Evolutionary conservation across 2,888 invertebrate species (phyloP), one percentile per base, ranked within the genome.

Genomic region (Teinopalpus imperialis): DNA sequence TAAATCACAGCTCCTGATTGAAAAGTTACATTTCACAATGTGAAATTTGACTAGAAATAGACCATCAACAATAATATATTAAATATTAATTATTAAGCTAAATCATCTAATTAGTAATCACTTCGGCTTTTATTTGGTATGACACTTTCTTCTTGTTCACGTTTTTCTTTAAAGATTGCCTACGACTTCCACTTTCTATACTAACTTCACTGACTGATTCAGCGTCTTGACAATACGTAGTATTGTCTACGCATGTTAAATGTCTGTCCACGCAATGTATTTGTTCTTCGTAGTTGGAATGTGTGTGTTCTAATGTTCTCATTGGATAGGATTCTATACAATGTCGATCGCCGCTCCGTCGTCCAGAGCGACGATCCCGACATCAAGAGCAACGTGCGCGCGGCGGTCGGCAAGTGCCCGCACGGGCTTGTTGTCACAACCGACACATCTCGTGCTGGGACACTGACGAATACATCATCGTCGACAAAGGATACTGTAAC

Each of bases 381-480:
- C 86, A 85, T 86, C 87, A 83, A 61, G 87, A 83, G 51, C 83
- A 86, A 0, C 85, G 69, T 1, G 74, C 58, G 43, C 86, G 75
- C 29, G 76, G 70, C 13, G 73, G 69, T 8, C 81, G 75, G 53
- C 81, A 74, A 2, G 75, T 71, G 10, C 87, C 82, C 57, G 82
- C 80, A 53, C 89, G 81, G 36, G 89, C 88, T 62, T 91, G 90
- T 56, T 91, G 92, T 92, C 92, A 92, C 90, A 92, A 91, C n/a
- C 91, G 90, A 70, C 91, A 92, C 78, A 92, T 89, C 69, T 92
- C 92, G 59, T 92, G 92, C 65, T 92, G 92, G 26, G 91, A 89
- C 49, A 92, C 92, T 27, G 92, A 92, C 8, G 92, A 90, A 69
- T 92, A 92, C 81, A 89, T 89, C 88, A 88, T 88, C 45, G 88